Percentiles rank a stretch among this genome's conserved stretches.
Evolutionary conservation across 2,113 vertebrate species (phyloP).

Genomic region (Suricata suricatta): DNA sequence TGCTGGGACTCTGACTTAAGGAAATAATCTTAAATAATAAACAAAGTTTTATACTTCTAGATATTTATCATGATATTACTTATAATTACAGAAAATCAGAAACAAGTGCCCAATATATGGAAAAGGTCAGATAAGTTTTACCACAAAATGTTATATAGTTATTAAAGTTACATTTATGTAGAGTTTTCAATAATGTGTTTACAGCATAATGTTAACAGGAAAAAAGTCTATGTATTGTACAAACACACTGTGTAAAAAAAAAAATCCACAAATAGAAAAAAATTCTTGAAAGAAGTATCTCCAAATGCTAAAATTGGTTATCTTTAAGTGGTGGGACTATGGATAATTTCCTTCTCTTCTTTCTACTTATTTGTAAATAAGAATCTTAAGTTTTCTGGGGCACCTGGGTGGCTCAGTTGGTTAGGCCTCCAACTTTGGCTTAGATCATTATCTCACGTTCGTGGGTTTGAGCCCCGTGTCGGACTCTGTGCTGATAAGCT

Average conservation of each 20-base stretch:
- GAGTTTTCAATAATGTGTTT: neutral
- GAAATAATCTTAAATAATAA: conserved; percentile 11
- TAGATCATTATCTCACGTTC: no score
- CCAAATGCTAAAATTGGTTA: neutral
- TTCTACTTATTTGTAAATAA: conserved; percentile 14
- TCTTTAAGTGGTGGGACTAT: neutral
- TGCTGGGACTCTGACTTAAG: neutral
- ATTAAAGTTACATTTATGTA: conserved; percentile 20
- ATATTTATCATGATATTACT: neutral
- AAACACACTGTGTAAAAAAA: neutral
- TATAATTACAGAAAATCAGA: neutral
- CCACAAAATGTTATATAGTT: neutral
- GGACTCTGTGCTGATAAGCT: no score
- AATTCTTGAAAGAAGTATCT: neutral
- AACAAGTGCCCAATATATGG: neutral
- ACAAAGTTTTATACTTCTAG: neutral
- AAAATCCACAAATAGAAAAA: neutral
- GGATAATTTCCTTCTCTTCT: neutral
- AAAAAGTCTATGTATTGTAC: neutral
- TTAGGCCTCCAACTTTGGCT: no score
- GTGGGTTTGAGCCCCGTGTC: no score
- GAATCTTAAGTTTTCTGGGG: neutral
- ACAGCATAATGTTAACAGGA: neutral
- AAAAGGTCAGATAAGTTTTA: neutral
- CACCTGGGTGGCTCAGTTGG: no score